Conservation (phyloP, 1,140 invertebrate species). For the Pogonognathellus flavescens region DNA sequence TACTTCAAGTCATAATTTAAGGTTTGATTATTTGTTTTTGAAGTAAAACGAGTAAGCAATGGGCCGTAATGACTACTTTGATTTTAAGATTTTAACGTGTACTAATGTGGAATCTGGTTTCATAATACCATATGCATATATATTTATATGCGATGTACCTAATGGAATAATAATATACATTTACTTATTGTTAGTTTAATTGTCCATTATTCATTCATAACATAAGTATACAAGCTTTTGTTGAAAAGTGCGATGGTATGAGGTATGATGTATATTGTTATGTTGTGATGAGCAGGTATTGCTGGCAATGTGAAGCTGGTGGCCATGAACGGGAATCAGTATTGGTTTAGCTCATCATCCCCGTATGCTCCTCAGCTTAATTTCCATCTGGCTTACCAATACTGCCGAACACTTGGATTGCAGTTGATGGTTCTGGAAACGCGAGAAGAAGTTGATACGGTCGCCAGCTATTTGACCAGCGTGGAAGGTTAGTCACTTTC, state of each 20-base stretch:
- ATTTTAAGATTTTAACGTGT: too few relatives aligned
- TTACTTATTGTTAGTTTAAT: too few relatives aligned
- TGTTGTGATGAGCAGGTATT: conserved; percentile 40
- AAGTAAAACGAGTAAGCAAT: too few relatives aligned
- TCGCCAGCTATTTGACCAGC: conserved; percentile 81
- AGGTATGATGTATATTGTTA: conserved; percentile 13
- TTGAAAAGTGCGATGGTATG: background rate
- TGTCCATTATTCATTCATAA: too few relatives aligned
- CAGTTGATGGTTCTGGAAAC: conserved; percentile 88
- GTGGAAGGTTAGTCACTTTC: conserved; percentile 77
- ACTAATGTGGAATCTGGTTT: too few relatives aligned
- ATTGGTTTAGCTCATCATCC: conserved; percentile 89
- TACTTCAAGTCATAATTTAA: too few relatives aligned
- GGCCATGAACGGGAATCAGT: conserved; percentile 83
- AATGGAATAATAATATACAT: too few relatives aligned
- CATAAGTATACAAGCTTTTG: too few relatives aligned
- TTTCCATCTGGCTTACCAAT: conserved; percentile 87
- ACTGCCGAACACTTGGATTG: conserved; percentile 86
- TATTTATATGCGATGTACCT: too few relatives aligned
- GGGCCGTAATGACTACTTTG: too few relatives aligned
- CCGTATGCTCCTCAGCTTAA: conserved; percentile 88
- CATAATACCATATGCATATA: too few relatives aligned
- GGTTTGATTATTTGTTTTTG: too few relatives aligned
- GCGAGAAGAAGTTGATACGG: conserved; percentile 86
- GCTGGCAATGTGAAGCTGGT: conserved; percentile 66